A percentile compares a stretch with the other conserved stretches of the same genome.
phyloP scores from a whole-genome alignment of 1,140 invertebrate genomes.

The Carposina sasakii region DNA sequence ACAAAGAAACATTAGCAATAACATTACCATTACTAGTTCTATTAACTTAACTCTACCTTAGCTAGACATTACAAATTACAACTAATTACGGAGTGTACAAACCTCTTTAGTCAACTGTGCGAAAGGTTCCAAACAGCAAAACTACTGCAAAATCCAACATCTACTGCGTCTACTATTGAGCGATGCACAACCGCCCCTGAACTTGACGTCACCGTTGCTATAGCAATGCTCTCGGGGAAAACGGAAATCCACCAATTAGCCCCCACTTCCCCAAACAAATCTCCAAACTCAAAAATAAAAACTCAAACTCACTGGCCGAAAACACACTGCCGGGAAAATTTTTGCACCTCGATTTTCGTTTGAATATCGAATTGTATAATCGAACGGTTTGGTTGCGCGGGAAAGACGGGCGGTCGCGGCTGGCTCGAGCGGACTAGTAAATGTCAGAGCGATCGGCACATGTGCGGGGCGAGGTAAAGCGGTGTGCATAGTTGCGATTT shows the following conservation, averaged over 20 bases:
- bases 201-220: constrained; percentile 69
- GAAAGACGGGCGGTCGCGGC: constrained; percentile 44
- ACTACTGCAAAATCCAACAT: too few relatives aligned
- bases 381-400: constrained; percentile 26
- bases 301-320: constrained; percentile 13
- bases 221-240: constrained; percentile 59
- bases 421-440: constrained; percentile 63
- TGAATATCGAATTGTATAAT: background rate
- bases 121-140: constrained; percentile 17
- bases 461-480: constrained; percentile 51
- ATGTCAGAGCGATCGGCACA: constrained; percentile 62
- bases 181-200: constrained; percentile 66
- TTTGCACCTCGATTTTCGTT: too few relatives aligned
- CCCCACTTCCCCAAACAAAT: constrained; percentile 32
- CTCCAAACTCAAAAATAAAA: constrained; percentile 25
- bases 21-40: too few relatives aligned
- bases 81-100: too few relatives aligned
- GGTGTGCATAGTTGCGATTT: constrained; percentile 33
- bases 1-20: too few relatives aligned
- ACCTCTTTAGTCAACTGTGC: too few relatives aligned
- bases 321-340: constrained; percentile 11
- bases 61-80: too few relatives aligned
- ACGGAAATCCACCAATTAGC: too few relatives aligned
- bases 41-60: too few relatives aligned
- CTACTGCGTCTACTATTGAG: too few relatives aligned